Percentiles rank a stretch among this genome's conserved stretches.
Conservation (phyloP, 2,888 invertebrate genomes). For the Malthinus seriepunctatus region DNA sequence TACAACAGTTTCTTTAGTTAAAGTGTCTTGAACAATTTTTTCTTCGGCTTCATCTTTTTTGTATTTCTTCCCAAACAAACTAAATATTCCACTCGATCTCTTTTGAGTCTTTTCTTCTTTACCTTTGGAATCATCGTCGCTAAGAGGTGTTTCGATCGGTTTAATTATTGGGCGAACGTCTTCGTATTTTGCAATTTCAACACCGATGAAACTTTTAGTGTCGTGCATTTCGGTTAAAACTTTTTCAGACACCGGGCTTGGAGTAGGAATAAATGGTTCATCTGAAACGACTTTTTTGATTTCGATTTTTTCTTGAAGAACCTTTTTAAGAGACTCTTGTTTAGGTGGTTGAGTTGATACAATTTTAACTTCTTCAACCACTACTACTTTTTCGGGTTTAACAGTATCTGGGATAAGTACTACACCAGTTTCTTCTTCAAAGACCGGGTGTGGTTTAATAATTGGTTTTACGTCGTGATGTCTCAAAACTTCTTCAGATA, state of each 20-base stretch:
- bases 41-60: slow-evolving; percentile 19
- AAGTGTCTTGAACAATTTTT: not conserved
- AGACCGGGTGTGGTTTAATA: not conserved
- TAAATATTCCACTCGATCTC: not conserved
- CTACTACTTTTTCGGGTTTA: slow-evolving; percentile 26
- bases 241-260: slow-evolving; percentile 8
- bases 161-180: slow-evolving; percentile 23
- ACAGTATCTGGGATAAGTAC: not conserved
- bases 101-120: not conserved
- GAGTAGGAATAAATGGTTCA: slow-evolving; percentile 1
- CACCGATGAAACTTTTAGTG: slow-evolving; percentile 32
- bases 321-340: not conserved
- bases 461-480: slow-evolving; percentile 30
- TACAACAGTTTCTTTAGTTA: not conserved
- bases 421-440: not conserved
- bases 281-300: not conserved
- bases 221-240: slow-evolving; percentile 33
- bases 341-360: not conserved
- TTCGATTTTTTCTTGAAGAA: not conserved
- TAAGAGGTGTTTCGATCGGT: not conserved
- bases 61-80: slow-evolving; percentile 7
- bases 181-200: slow-evolving; percentile 31
- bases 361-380: not conserved
- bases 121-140: not conserved
- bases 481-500: slow-evolving; percentile 31